Percentiles rank a stretch among this genome's conserved stretches.
phyloP scores from a whole-genome alignment of 2,888 invertebrate genomes.

The Caenorhabditis doughertyi region DNA sequence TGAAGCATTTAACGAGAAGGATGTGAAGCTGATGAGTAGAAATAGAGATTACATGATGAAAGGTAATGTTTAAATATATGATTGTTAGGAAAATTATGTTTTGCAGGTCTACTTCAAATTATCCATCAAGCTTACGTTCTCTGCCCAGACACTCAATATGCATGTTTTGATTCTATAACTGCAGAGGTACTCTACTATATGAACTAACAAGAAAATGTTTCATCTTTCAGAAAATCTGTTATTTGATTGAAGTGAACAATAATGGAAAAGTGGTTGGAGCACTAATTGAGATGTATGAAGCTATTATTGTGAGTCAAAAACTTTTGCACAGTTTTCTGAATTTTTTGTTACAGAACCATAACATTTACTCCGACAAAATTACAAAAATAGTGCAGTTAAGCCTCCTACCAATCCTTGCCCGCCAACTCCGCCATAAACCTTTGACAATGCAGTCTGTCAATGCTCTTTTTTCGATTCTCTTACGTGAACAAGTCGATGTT shows the following conservation, averaged over 20 bases:
- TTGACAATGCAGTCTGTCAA: constrained; percentile 73
- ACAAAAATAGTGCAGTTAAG: constrained; percentile 63
- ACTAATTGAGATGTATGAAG: constrained; percentile 49
- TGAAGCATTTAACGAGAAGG: not conserved
- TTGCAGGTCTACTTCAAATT: constrained; percentile 33
- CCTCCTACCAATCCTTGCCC: constrained; percentile 72
- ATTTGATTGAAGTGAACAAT: constrained; percentile 31
- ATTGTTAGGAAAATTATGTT: no score
- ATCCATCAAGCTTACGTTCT: constrained; percentile 43
- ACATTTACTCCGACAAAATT: constrained; percentile 49
- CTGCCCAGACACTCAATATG: constrained; percentile 42
- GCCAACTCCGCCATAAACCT: constrained; percentile 73
- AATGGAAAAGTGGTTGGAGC: constrained; percentile 35
- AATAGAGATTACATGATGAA: constrained; percentile 50
- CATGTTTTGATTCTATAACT: constrained; percentile 44
- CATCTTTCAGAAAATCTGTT: constrained; percentile 49
- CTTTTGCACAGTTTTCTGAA: no score
- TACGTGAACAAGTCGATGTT: constrained; percentile 77
- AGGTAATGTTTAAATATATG: not conserved
- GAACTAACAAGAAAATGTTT: not conserved
- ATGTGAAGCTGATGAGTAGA: constrained; percentile 1
- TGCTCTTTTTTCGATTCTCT: constrained; percentile 78
- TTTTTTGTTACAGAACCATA: constrained; percentile 63
- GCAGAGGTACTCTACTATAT: constrained; percentile 8
- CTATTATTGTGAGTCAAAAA: constrained; percentile 42